Base-by-base conservation (phyloP, 2,888 invertebrate species). In the Macroteleia sp. region DNA sequence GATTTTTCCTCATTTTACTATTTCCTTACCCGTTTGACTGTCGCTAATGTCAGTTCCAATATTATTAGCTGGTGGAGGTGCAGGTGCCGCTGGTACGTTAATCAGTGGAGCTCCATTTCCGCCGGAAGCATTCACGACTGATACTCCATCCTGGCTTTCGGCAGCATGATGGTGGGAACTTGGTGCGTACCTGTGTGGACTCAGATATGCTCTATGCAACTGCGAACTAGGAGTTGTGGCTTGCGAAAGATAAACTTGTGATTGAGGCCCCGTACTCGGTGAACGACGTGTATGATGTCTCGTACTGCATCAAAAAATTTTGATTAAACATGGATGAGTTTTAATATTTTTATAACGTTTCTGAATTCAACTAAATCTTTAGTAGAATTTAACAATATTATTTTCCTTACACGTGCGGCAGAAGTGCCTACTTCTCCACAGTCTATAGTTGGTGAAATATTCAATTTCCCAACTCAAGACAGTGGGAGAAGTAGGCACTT, bases 251-350 rank as follows among this genome's bases (percentile, higher is more conserved):
- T 89, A 87, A 30, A 84, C 85, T 71, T 90, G 70, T 14, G 87
- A 85, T 77, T 90, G 88, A 17, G 89, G 86, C 10, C 87, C 89
- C 4, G 87, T 88, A 66, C 90, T 90, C 12, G 89, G 87, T 14
- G 90, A 88, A 48, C 91, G 88, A 57, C 90, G 84, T 3, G 90
- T 83, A 71, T 90, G 88, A 73, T 90, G 89, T 61, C 90, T 85
- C 50, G 88, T 77, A 77, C 90, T 91, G 81, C n/a, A n/a, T n/a
- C n/a, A n/a, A n/a, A n/a, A n/a, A n/a, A n/a, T n/a, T n/a, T n/a
- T n/a, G n/a, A n/a, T n/a, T n/a, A n/a, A n/a, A n/a, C n/a, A n/a
- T n/a, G n/a, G n/a, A n/a, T n/a, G n/a, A n/a, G n/a, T n/a, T n/a
- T n/a, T n/a, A n/a, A n/a, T n/a, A n/a, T n/a, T n/a, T n/a, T n/a